Percentiles rank a stretch among this genome's conserved stretches.
Evolutionary conservation across 2,113 vertebrate genomes (phyloP).

Genomic region (Trematomus loennbergii): DNA sequence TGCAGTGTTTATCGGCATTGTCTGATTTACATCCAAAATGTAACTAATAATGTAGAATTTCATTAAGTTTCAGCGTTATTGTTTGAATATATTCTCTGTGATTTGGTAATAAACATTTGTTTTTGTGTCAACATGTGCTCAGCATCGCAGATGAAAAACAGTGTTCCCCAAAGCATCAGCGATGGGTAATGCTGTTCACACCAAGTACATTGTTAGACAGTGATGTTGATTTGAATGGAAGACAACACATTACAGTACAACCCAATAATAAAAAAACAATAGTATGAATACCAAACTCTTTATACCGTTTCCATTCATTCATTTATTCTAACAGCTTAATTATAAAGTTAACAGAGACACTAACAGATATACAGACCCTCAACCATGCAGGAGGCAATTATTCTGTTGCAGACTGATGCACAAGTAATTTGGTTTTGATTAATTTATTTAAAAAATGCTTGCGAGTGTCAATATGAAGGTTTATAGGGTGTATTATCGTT

Average conservation of each 20-base stretch:
- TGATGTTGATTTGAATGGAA: conserved; percentile 38
- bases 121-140: conserved; percentile 27
- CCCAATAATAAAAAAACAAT: conserved; percentile 4
- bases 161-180: conserved; percentile 11
- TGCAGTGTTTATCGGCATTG: conserved; percentile 20
- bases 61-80: conserved; percentile 16
- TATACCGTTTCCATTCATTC: background rate
- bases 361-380: background rate
- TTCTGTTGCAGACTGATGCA: background rate
- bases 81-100: conserved; percentile 26
- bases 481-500: background rate
- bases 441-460: background rate
- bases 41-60: conserved; percentile 16
- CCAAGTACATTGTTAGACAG: conserved; percentile 17
- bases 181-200: conserved; percentile 15
- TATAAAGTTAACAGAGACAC: background rate
- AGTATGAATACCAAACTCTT: background rate
- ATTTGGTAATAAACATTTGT: conserved; percentile 30
- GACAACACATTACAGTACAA: conserved; percentile 14
- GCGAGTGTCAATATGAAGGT: background rate
- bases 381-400: background rate
- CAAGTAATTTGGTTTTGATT: background rate
- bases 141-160: conserved; percentile 18
- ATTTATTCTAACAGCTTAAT: background rate
- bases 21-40: conserved; percentile 31